A percentile compares a stretch with the other conserved stretches of the same genome.
Evolutionary conservation across 2,113 vertebrate species (phyloP).

Genomic region (Periophthalmus modestus): DNA sequence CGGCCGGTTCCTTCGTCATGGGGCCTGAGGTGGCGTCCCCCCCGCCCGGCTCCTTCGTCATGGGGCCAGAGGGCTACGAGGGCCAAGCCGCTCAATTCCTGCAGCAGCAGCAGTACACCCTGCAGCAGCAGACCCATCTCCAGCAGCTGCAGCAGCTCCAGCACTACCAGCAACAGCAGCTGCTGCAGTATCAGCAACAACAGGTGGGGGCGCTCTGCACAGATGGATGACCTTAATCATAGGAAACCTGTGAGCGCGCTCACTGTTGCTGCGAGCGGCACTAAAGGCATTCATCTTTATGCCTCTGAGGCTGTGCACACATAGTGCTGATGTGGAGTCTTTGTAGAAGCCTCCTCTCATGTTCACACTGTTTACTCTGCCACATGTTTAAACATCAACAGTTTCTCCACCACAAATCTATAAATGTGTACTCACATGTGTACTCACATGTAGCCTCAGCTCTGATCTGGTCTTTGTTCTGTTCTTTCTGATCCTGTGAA

Average conservation of each 20-base stretch:
- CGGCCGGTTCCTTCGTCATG: constrained; percentile 86
- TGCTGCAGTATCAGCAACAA: constrained; percentile 81
- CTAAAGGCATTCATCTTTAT: neutral
- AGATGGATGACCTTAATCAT: neutral
- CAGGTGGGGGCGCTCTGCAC: neutral
- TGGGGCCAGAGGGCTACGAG: constrained; percentile 74
- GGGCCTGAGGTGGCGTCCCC: constrained; percentile 81
- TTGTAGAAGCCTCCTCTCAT: neutral
- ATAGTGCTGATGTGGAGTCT: neutral
- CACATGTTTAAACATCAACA: neutral
- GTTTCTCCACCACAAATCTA: neutral
- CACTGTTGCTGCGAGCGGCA: neutral
- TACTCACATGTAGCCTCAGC: neutral
- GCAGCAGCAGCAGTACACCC: constrained; percentile 74
- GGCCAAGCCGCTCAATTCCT: constrained; percentile 71
- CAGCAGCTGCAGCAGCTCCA: constrained; percentile 82
- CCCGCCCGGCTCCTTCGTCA: constrained; percentile 84
- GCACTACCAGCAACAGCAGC: constrained; percentile 82
- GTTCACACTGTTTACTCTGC: neutral
- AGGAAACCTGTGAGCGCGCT: neutral
- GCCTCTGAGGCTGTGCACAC: neutral
- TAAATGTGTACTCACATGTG: constrained; percentile 5
- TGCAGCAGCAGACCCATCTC: constrained; percentile 77
- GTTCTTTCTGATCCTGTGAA: constrained; percentile 18
- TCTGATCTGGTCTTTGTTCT: neutral